Evolutionary conservation across 2,113 vertebrate genomes (phyloP).

Genomic region (Eolophus roseicapilla): DNA sequence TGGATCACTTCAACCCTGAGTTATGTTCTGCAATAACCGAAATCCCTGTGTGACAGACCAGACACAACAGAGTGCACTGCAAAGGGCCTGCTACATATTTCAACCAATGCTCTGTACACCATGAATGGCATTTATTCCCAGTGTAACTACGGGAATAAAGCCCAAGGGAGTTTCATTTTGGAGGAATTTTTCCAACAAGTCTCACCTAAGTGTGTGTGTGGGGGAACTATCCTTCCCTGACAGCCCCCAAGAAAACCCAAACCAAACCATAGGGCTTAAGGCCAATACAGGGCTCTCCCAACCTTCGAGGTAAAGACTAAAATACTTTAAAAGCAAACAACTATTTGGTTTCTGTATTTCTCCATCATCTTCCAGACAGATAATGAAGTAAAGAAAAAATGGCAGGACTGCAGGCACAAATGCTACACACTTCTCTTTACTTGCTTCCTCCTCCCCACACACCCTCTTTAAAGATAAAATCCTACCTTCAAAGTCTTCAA

Average conservation of each 20-base stretch:
- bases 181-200: not conserved
- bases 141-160: not conserved
- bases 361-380: not conserved
- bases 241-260: not conserved
- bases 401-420: not conserved
- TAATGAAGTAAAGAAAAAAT: not conserved
- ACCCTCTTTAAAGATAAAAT: not conserved
- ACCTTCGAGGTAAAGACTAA: not conserved
- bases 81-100: not conserved
- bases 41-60: not conserved
- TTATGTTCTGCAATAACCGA: not conserved
- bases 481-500: not conserved
- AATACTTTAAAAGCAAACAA: not conserved
- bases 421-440: not conserved
- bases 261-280: not conserved
- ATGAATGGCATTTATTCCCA: not conserved
- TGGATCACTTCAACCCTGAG: not conserved
- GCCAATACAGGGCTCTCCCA: not conserved
- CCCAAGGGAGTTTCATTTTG: not conserved
- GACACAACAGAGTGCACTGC: not conserved
- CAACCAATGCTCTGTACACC: not conserved
- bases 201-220: not conserved
- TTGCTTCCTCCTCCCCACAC: not conserved
- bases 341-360: slow-evolving; percentile 3
- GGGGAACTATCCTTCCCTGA: not conserved